These are phyloP conservation scores for Seira ritae DNA, from an alignment of 2,888 invertebrate species.

Conservation along the genomic window DNA sequence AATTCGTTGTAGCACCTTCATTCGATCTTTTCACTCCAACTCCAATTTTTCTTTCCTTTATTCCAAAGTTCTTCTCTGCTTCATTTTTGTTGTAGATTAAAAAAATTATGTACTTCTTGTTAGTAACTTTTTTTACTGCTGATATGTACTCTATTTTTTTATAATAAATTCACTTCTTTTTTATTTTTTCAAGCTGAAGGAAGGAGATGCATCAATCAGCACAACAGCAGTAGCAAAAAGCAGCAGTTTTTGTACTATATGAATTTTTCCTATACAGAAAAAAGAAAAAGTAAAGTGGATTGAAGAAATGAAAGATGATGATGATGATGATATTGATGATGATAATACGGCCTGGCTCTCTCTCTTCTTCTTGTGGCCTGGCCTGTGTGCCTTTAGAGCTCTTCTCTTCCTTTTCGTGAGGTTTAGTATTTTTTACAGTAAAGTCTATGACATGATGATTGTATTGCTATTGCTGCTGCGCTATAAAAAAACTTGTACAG, in stretches of 20 bases:
- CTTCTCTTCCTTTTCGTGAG: constrained; percentile 14
- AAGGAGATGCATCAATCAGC: constrained; percentile 18
- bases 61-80: background rate
- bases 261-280: constrained; percentile 18
- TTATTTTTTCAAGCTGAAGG: constrained; percentile 5
- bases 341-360: constrained; percentile 46
- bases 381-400: constrained; percentile 14
- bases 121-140: constrained; percentile 32
- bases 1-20: background rate
- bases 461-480: constrained; percentile 59
- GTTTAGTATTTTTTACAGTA: constrained; percentile 12
- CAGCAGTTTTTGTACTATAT: constrained; percentile 29
- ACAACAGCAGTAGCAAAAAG: constrained; percentile 30
- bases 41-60: background rate
- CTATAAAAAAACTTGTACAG: constrained; percentile 27
- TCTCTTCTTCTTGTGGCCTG: constrained; percentile 35
- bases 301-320: constrained; percentile 52
- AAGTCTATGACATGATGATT: constrained; percentile 41
- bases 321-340: constrained; percentile 39
- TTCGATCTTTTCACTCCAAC: background rate
- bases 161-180: constrained; percentile 16
- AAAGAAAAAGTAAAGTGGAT: constrained; percentile 20
- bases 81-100: constrained; percentile 20
- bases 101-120: constrained; percentile 21
- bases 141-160: constrained; percentile 20